Percentiles rank a stretch among this genome's conserved stretches.
phyloP scores from a whole-genome alignment of 2,797 vertebrate species.

The Pelochelys cantorii region DNA sequence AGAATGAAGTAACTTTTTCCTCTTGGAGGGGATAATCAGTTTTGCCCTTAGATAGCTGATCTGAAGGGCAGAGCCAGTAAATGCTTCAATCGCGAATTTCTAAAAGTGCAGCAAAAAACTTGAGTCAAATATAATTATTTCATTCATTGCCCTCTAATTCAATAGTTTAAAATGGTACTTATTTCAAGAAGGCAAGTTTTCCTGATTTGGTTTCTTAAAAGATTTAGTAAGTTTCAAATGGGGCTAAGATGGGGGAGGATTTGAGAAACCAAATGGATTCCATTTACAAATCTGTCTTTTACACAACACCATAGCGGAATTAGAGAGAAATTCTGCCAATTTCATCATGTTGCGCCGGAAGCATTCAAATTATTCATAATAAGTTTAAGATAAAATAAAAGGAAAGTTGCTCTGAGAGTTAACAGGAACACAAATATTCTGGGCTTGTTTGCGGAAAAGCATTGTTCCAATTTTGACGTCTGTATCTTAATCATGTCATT shows the following conservation, averaged over 20 bases:
- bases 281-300: constrained; percentile 18
- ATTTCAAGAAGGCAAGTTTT: neutral
- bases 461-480: neutral
- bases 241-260: neutral
- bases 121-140: neutral
- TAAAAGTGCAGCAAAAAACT: neutral
- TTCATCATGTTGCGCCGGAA: neutral
- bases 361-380: neutral
- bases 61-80: neutral
- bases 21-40: neutral
- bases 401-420: too few relatives aligned
- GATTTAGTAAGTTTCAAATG: neutral
- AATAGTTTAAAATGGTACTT: neutral
- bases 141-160: neutral
- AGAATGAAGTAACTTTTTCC: neutral
- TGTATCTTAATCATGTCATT: neutral
- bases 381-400: neutral
- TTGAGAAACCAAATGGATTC: neutral
- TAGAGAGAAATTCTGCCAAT: neutral
- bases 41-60: neutral
- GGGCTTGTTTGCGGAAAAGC: neutral
- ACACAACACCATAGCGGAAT: neutral
- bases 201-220: neutral
- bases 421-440: neutral
- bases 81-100: neutral